A percentile compares a stretch with the other conserved stretches of the same genome.
These are phyloP conservation scores for Heliconius charithonia DNA, from an alignment of 2,888 invertebrate species.

Conservation along the genomic window DNA sequence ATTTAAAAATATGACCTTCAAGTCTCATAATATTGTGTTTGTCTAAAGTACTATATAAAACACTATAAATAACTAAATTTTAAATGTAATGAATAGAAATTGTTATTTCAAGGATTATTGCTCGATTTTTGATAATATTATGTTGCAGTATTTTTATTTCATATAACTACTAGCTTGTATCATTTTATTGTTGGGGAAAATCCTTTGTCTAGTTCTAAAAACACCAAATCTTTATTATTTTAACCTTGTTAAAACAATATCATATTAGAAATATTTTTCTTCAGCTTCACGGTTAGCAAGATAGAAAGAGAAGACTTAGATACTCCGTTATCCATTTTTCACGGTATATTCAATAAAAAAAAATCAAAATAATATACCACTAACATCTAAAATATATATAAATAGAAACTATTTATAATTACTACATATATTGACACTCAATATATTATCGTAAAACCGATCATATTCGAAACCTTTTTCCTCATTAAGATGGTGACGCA, in stretches of 20 bases:
- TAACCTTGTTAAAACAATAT: too few relatives aligned
- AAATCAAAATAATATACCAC: not conserved
- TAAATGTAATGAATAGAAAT: not conserved
- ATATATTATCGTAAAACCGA: conserved; percentile 32
- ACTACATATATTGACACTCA: not conserved
- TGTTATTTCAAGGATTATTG: not conserved
- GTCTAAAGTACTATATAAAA: conserved; percentile 35
- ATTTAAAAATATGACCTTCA: conserved; percentile 70
- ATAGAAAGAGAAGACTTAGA: not conserved
- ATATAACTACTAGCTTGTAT: not conserved
- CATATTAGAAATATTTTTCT: too few relatives aligned
- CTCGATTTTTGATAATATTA: not conserved
- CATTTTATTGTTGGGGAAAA: not conserved
- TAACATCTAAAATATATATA: not conserved
- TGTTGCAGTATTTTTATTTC: not conserved
- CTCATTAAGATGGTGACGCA: conserved; percentile 36
- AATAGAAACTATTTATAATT: too few relatives aligned
- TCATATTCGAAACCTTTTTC: conserved; percentile 38
- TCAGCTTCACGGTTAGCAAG: too few relatives aligned
- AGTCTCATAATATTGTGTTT: conserved; percentile 50
- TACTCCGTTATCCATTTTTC: not conserved
- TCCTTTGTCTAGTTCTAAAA: not conserved
- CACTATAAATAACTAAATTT: conserved; percentile 27
- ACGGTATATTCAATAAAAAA: too few relatives aligned
- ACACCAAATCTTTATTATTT: too few relatives aligned